Evolutionary conservation across 2,888 invertebrate species (phyloP).

Genomic region (Neoascia interrupta): DNA sequence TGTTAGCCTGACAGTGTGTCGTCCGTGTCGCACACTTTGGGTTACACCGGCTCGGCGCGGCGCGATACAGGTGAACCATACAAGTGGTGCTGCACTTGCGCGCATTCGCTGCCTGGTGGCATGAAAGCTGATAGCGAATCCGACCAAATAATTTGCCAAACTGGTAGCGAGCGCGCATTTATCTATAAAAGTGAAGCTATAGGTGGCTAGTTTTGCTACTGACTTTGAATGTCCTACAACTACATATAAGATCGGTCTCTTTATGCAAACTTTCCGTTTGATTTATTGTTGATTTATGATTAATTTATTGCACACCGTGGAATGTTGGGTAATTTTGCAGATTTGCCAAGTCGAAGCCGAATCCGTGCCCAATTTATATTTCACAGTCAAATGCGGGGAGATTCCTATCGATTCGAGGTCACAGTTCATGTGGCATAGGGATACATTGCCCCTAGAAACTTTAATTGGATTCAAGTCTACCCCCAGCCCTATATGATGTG

Average conservation of each 20-base stretch:
- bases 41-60: conserved; percentile 8
- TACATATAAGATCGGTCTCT: conserved; percentile 39
- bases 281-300: conserved; percentile 68
- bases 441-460: conserved; percentile 18
- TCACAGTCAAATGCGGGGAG: conserved; percentile 2
- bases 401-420: conserved; percentile 17
- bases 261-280: conserved; percentile 64
- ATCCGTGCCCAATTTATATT: conserved; percentile 9
- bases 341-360: conserved; percentile 41
- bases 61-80: neutral
- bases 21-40: conserved; percentile 35
- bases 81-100: neutral
- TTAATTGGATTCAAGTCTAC: conserved; percentile 53
- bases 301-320: conserved; percentile 64
- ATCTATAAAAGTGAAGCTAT: conserved; percentile 45
- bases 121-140: conserved; percentile 58
- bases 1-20: conserved; percentile 61
- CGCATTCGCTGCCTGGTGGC: conserved; percentile 31
- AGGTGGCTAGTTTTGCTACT: conserved; percentile 40
- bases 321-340: conserved; percentile 63
- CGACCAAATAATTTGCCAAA: conserved; percentile 65
- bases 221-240: conserved; percentile 15
- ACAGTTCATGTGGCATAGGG: conserved; percentile 18
- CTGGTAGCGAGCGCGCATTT: conserved; percentile 57
- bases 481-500: conserved; percentile 27